These are phyloP conservation scores for Druceiella hillmani DNA, from an alignment of 2,888 invertebrate species.

Conservation along the genomic window DNA sequence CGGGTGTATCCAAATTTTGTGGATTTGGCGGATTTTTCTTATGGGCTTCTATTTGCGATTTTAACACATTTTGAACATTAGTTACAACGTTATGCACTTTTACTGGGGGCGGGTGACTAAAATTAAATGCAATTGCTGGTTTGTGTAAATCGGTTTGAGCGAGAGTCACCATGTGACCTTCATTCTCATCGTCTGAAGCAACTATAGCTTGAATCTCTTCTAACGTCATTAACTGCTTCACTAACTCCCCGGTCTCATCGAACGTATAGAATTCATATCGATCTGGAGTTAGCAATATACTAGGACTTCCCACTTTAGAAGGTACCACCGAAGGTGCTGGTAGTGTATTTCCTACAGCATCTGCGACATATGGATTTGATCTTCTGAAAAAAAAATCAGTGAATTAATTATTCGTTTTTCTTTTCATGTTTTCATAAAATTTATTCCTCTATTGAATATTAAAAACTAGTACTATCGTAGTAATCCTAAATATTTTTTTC, in stretches of 20 bases:
- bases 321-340: constrained; percentile 56
- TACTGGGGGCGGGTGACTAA: constrained; percentile 54
- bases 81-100: constrained; percentile 75
- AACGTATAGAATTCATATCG: constrained; percentile 85
- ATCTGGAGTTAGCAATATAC: constrained; percentile 73
- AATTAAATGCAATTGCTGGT: constrained; percentile 43
- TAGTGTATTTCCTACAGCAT: constrained; percentile 62
- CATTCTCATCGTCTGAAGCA: constrained; percentile 72
- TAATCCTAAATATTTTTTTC: no score
- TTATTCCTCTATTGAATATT: no score
- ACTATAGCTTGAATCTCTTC: constrained; percentile 82
- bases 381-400: constrained; percentile 7
- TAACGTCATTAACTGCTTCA: constrained; percentile 78
- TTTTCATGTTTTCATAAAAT: no score
- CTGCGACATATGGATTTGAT: constrained; percentile 56
- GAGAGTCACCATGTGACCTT: constrained; percentile 46
- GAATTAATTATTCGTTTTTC: no score
- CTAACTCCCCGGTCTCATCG: constrained; percentile 75
- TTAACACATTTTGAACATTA: constrained; percentile 78
- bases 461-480: no score
- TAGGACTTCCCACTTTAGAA: constrained; percentile 70
- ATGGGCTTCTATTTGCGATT: constrained; percentile 67
- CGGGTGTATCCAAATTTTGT: constrained; percentile 62
- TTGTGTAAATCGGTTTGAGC: constrained; percentile 38
- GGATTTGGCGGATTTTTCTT: constrained; percentile 43